Conservation (phyloP, 2,113 vertebrate genomes). For the Pteropus alecto region DNA sequence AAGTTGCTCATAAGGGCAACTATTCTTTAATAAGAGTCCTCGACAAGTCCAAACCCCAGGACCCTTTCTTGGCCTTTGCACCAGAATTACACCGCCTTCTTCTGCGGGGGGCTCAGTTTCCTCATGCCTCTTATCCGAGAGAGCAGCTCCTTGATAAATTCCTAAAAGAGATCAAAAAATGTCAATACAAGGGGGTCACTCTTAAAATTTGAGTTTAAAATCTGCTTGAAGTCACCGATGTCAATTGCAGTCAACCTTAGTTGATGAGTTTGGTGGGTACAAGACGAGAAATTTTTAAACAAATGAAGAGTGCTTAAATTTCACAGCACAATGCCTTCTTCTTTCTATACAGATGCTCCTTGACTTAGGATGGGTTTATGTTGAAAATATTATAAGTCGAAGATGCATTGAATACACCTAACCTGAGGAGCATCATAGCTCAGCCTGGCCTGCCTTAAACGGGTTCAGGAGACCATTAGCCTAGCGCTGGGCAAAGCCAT, state of each 20-base stretch:
- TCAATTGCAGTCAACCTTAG: background rate
- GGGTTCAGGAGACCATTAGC: background rate
- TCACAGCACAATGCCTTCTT: background rate
- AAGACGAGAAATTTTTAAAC: background rate
- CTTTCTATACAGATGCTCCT: background rate
- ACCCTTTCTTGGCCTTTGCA: constrained; percentile 74
- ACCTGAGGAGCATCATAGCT: background rate
- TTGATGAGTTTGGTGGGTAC: background rate
- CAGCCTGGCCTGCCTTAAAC: background rate
- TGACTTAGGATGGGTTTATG: background rate
- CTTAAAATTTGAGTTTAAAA: background rate
- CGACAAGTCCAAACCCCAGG: constrained; percentile 77
- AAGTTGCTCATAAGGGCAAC: constrained; percentile 77
- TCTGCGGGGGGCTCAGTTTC: constrained; percentile 95
- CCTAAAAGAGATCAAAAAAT: constrained; percentile 81
- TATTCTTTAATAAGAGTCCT: constrained; percentile 80
- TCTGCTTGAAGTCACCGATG: background rate
- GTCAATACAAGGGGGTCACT: background rate
- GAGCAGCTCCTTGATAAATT: constrained; percentile 95
- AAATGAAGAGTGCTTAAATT: background rate
- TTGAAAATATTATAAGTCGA: background rate
- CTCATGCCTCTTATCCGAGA: constrained; percentile 97
- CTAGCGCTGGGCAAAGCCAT: background rate
- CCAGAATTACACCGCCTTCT: constrained; percentile 92
- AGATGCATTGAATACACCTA: background rate